Evolutionary conservation across 2,797 vertebrate species (phyloP).

Genomic region (Megalops cyprinoides): DNA sequence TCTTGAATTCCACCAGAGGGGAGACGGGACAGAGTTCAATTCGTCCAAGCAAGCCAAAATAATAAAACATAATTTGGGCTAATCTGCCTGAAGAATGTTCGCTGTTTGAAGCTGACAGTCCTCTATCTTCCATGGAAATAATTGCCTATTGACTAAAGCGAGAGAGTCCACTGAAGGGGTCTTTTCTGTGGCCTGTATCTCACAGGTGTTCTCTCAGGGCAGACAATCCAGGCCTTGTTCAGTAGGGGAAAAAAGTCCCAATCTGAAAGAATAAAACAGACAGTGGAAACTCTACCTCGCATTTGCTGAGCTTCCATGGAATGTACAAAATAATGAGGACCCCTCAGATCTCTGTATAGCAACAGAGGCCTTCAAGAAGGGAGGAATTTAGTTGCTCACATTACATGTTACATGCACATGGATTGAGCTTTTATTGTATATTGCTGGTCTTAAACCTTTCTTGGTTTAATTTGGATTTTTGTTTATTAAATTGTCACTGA

Average conservation of each 20-base stretch:
- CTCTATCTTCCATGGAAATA: constrained; percentile 87
- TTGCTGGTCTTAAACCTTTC: neutral
- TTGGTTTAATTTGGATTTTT: neutral
- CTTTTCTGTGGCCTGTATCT: constrained; percentile 77
- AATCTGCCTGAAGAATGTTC: constrained; percentile 95
- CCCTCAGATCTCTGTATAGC: constrained; percentile 57
- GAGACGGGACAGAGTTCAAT: constrained; percentile 86
- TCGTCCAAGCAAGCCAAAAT: constrained; percentile 80
- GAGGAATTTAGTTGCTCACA: neutral
- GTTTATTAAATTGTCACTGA: neutral
- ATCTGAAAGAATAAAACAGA: constrained; percentile 82
- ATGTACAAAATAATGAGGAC: constrained; percentile 56
- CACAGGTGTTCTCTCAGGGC: constrained; percentile 88
- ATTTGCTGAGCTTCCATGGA: constrained; percentile 65
- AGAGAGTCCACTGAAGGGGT: constrained; percentile 81
- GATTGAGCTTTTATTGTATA: neutral
- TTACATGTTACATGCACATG: neutral
- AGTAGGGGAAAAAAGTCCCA: constrained; percentile 53
- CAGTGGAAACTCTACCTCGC: constrained; percentile 76
- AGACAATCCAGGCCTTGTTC: constrained; percentile 90
- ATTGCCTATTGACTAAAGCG: constrained; percentile 84
- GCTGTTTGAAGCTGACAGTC: constrained; percentile 93
- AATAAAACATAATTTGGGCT: constrained; percentile 99
- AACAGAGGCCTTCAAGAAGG: constrained; percentile 61
- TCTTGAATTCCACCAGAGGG: constrained; percentile 93